Base-by-base conservation (phyloP, 1,140 invertebrate genomes). In the Choristoneura fumiferana region DNA sequence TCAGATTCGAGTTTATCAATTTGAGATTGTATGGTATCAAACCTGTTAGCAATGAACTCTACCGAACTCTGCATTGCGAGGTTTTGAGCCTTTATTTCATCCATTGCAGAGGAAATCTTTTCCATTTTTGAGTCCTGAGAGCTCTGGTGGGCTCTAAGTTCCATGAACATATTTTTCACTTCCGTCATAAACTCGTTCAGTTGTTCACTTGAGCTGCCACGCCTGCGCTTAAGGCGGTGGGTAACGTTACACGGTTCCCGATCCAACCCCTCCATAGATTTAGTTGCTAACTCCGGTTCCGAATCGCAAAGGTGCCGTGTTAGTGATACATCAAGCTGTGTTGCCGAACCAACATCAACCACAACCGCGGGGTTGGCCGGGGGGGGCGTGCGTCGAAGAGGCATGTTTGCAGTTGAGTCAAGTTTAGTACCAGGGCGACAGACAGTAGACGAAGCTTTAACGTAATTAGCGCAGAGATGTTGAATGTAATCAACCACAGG, bases 91-190 rank as follows among this genome's bases (percentile, higher is more conserved):
- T 61, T 63, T n/a, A 60, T 65, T 54, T 53, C 40, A 10, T 65
- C 58, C 14, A 68, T 45, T 4, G 53, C 43, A 8, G 35, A 4
- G 14, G 29, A 58, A 3, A 62, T 54, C 35, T 65, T 54, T 37
- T 65, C 59, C 40, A 69, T 54, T 49, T 60, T 69, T 14, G 14
- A 12, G 8, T 62, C 62, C 13, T 63, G 65, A 8, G 22, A 12
- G 8, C 56, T 58, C n/a, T 63, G 65, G 8, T 62, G 58, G 0
- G 18, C 40, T 43, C 62, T 64, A 2, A 69, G 39, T 8, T 69
- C 60, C 10, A 14, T 12, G 18, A 69, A 64, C 62, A 68, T 45
- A 8, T 17, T 38, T 59, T 36, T 68, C 40, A 68, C 62, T 54
- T 68, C 62, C 8, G 54, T 18, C 59, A 68, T 64, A 36, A 68